Evolutionary conservation across 2,888 invertebrate genomes (phyloP), one percentile per base, ranked within the genome.

Genomic region (Eupithecia subumbrata): DNA sequence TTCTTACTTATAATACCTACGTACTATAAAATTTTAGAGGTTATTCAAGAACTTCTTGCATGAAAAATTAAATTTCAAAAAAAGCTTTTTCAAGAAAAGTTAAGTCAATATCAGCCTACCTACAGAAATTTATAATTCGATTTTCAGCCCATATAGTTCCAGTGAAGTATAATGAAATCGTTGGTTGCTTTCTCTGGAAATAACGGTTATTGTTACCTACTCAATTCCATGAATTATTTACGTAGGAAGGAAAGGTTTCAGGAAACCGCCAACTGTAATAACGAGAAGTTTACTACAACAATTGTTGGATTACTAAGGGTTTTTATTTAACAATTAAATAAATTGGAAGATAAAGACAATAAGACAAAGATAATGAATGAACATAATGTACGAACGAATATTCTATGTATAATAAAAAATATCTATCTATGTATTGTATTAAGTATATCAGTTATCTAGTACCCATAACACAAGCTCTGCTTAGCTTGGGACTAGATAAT

Each of bases 191-290:
- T 73, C 66, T 73, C 64, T 69, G 73, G 56, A 52, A 81, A 76
- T 72, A 73, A 75, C 52, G 86, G 84, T 88, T 89, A 86, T 89
- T 87, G 84, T 84, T 68, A 84, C 85, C 84, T 68, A 84, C 85
- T 86, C 83, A 80, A 81, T 84, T 81, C 85, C 82, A 89, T 91
- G 89, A 91, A 91, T 92, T 82, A 91, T 91, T 92, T 85, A 91
- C 88, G 84, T 90, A 90, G 88, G 90, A 90, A 88, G 88, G 90
- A 90, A 88, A 86, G 76, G 85, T 85, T 87, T 81, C 85, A 78
- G 78, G 78, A 81, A 79, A 82, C 82, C 80, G 83, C 85, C 90
- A 89, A 87, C 88, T 91, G 90, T 82, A 87, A 88, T 84, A 88
- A 89, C 84, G 81, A 78, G 79, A 82, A 84, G 82, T 84, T 87